These are phyloP conservation scores for Eumaeus atala DNA, from an alignment of 1,140 invertebrate species.

Conservation along the genomic window DNA sequence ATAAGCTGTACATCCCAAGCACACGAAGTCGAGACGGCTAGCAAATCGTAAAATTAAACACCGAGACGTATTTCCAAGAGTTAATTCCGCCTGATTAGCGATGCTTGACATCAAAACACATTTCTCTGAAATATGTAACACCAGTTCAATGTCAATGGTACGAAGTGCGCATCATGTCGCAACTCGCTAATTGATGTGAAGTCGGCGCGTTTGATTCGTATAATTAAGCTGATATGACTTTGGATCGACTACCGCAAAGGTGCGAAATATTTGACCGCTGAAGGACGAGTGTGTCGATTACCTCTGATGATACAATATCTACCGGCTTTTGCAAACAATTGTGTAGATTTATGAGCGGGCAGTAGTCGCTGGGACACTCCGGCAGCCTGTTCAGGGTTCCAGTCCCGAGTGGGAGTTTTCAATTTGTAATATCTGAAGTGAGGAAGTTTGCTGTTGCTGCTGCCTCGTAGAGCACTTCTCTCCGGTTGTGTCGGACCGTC, in stretches of 20 bases:
- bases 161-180: constrained; percentile 43
- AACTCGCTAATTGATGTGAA: constrained; percentile 54
- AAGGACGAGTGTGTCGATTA: constrained; percentile 15
- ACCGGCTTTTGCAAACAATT: too few relatives aligned
- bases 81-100: constrained; percentile 9
- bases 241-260: constrained; percentile 12
- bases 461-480: too few relatives aligned
- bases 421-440: too few relatives aligned
- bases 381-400: too few relatives aligned
- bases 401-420: too few relatives aligned
- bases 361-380: too few relatives aligned
- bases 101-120: constrained; percentile 36
- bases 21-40: too few relatives aligned
- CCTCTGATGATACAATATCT: neutral
- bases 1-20: too few relatives aligned
- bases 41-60: neutral
- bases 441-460: too few relatives aligned
- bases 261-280: constrained; percentile 9
- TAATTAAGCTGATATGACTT: neutral
- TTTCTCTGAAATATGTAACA: constrained; percentile 64
- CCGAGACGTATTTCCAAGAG: constrained; percentile 12
- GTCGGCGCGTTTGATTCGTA: constrained; percentile 51
- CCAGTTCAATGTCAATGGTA: constrained; percentile 67
- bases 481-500: too few relatives aligned
- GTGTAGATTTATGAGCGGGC: too few relatives aligned